Percentiles rank a stretch among this genome's conserved stretches.
Evolutionary conservation across 2,797 vertebrate genomes (phyloP).

Genomic region (Microchirus variegatus): DNA sequence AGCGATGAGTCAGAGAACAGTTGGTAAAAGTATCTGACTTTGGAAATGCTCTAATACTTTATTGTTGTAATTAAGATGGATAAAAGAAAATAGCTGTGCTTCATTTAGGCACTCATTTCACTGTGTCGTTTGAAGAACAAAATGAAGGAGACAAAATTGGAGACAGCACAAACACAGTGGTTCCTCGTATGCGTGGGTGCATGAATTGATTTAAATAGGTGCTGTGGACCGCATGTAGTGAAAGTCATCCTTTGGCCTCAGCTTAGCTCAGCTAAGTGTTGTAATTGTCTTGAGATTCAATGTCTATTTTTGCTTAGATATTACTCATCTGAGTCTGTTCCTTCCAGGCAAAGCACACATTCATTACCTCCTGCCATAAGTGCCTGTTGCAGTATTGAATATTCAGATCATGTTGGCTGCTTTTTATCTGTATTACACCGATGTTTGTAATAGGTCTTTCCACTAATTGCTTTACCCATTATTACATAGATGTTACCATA

Average conservation of each 20-base stretch:
- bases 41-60: slow-evolving; percentile 2
- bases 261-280: slow-evolving; percentile 17
- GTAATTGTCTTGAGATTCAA: slow-evolving; percentile 56
- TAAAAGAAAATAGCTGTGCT: background rate
- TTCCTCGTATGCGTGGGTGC: slow-evolving; percentile 5
- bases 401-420: background rate
- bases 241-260: slow-evolving; percentile 22
- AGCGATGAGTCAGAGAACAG: too few relatives aligned
- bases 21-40: background rate
- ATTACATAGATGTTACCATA: background rate
- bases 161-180: background rate
- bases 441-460: slow-evolving; percentile 23
- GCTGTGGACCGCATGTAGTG: slow-evolving; percentile 11
- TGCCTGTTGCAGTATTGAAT: slow-evolving; percentile 17
- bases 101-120: background rate
- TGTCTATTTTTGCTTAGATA: slow-evolving; percentile 37
- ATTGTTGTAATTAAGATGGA: background rate
- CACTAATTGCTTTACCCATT: slow-evolving; percentile 8
- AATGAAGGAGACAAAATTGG: background rate
- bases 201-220: slow-evolving; percentile 22
- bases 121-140: background rate
- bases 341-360: slow-evolving; percentile 25
- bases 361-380: slow-evolving; percentile 40
- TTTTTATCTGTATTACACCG: slow-evolving; percentile 23
- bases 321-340: slow-evolving; percentile 28